Evolutionary conservation across 2,113 vertebrate species (phyloP).

Genomic region (Pteruthius melanotis): DNA sequence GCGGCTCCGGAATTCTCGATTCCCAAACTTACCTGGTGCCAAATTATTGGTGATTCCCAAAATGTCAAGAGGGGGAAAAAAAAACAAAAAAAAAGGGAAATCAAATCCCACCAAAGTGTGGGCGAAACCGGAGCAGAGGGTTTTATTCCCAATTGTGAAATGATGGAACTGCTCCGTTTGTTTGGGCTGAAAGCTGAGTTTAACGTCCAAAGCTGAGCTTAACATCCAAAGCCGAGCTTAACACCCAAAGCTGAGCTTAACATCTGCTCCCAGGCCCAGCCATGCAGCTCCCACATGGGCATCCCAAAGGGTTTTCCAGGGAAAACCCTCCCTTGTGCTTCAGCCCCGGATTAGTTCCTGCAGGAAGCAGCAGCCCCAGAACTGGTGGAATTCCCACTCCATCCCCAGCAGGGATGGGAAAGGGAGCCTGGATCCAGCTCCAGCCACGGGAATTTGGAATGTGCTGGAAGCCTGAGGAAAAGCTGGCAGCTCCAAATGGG

Average conservation of each 20-base stretch:
- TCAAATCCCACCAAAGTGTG: rapidly evolving
- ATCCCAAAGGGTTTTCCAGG: not conserved
- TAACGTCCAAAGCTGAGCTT: not conserved
- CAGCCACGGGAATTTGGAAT: not conserved
- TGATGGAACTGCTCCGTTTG: not conserved
- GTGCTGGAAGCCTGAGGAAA: not conserved
- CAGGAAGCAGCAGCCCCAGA: not conserved
- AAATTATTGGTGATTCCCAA: not conserved
- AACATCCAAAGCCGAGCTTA: not conserved
- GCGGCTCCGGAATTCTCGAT: not conserved
- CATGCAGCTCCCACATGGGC: not conserved
- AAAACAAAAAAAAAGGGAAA: not conserved
- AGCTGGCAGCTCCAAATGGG: not conserved
- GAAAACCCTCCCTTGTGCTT: not conserved
- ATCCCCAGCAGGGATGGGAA: not conserved
- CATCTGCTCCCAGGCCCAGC: not conserved
- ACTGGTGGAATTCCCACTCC: not conserved
- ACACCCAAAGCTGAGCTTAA: not conserved
- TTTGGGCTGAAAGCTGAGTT: not conserved
- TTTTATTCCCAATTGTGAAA: not conserved
- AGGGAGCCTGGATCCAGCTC: not conserved
- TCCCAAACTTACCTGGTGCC: not conserved
- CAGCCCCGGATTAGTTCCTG: not conserved
- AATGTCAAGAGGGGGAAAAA: not conserved
- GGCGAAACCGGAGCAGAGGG: not conserved